These are phyloP conservation scores for Rhinolophus ferrumequinum DNA, from an alignment of 2,113 vertebrate species.

Conservation along the genomic window DNA sequence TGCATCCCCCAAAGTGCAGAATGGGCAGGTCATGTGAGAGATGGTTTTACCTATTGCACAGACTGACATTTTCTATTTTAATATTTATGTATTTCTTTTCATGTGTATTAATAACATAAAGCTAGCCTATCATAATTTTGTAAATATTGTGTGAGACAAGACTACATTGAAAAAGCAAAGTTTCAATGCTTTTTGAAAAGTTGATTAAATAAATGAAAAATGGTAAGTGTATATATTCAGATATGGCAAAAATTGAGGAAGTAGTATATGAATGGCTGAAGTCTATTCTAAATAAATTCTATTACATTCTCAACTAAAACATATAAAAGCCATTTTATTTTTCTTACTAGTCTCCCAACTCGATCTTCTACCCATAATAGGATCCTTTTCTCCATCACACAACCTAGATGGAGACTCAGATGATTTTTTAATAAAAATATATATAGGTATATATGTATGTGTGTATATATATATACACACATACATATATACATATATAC, in stretches of 20 bases:
- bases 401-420: background rate
- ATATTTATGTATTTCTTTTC: background rate
- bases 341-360: background rate
- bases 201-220: background rate
- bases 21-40: background rate
- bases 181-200: too few relatives aligned
- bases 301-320: background rate
- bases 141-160: background rate
- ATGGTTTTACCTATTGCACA: background rate
- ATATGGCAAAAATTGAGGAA: background rate
- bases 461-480: too few relatives aligned
- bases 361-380: background rate
- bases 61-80: background rate
- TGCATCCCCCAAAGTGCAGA: background rate
- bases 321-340: background rate
- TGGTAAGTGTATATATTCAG: background rate
- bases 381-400: background rate
- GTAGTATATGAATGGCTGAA: background rate
- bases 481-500: too few relatives aligned
- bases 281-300: background rate
- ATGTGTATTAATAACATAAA: background rate
- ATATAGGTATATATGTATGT: too few relatives aligned
- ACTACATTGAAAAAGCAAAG: background rate
- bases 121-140: background rate
- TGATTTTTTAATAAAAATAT: background rate